Conservation (phyloP, 1,140 invertebrate species). For the Ptiloglossa arizonensis region DNA sequence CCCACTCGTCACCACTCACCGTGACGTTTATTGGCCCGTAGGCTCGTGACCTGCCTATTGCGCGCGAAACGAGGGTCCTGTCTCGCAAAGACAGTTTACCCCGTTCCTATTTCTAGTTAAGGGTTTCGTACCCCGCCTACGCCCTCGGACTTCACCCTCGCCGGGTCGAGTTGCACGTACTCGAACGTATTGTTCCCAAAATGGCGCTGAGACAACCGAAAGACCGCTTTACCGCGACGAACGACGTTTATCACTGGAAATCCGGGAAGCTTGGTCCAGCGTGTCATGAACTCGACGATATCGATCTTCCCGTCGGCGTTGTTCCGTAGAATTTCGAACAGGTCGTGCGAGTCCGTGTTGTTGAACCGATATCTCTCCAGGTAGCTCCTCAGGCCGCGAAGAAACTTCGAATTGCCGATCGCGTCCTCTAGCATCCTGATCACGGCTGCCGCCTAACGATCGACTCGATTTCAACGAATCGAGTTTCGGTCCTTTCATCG, state of each 20-base stretch:
- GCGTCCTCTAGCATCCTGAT: constrained; percentile 93
- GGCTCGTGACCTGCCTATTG: too few species aligned
- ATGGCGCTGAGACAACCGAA: constrained; percentile 85
- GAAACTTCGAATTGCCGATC: constrained; percentile 88
- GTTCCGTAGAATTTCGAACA: constrained; percentile 82
- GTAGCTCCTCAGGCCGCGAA: constrained; percentile 86
- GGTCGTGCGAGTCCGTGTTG: constrained; percentile 90
- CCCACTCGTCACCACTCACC: too few species aligned
- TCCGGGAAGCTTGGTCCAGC: constrained; percentile 95
- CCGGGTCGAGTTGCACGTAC: too few species aligned
- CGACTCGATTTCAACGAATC: not conserved
- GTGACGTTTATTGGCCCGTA: too few species aligned
- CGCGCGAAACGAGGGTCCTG: too few species aligned
- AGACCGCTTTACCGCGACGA: constrained; percentile 72
- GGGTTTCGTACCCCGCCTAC: too few species aligned
- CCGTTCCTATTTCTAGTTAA: too few species aligned
- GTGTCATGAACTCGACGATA: constrained; percentile 87
- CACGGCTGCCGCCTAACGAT: constrained; percentile 88
- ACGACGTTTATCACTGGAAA: constrained; percentile 89
- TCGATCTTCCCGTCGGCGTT: constrained; percentile 15
- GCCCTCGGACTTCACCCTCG: too few species aligned
- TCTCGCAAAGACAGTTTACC: too few species aligned
- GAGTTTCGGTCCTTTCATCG: too few species aligned
- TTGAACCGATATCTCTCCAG: constrained; percentile 85
- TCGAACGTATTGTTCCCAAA: constrained; percentile 82